These are phyloP conservation scores for Tenebrosternarchus preto DNA, from an alignment of 2,113 vertebrate species.

Conservation along the genomic window DNA sequence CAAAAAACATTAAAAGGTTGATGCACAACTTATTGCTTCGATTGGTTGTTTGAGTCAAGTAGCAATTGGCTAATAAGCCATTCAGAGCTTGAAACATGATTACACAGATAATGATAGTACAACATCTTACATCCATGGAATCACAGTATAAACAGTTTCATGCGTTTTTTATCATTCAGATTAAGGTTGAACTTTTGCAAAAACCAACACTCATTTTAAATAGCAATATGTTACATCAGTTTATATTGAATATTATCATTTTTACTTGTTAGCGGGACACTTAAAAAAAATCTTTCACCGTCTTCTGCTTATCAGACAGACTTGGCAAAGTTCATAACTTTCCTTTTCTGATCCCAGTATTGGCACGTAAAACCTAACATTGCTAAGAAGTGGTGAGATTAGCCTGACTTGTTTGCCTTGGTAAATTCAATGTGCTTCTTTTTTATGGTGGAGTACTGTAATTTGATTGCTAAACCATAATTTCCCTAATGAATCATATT, in stretches of 20 bases:
- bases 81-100: conserved; percentile 11
- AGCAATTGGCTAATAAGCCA: conserved; percentile 67
- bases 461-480: not conserved
- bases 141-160: too few relatives aligned
- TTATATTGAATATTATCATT: too few relatives aligned
- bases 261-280: too few relatives aligned
- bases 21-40: conserved; percentile 61
- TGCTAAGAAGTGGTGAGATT: not conserved
- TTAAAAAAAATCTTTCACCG: too few relatives aligned
- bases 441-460: not conserved
- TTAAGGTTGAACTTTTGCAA: too few relatives aligned
- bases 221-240: too few relatives aligned
- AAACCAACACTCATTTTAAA: too few relatives aligned
- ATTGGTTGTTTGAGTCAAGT: conserved; percentile 64
- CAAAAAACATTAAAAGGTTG: conserved; percentile 48
- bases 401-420: not conserved
- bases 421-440: not conserved
- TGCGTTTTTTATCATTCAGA: too few relatives aligned
- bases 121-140: conserved; percentile 28
- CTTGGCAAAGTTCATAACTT: too few relatives aligned
- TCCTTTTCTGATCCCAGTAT: not conserved
- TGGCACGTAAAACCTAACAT: not conserved
- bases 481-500: not conserved
- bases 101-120: conserved; percentile 60
- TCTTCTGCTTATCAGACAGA: too few relatives aligned